Evolutionary conservation across 1,140 invertebrate genomes (phyloP), one percentile per base, ranked within the genome.

Genomic region (Caenorhabditis inopinata): DNA sequence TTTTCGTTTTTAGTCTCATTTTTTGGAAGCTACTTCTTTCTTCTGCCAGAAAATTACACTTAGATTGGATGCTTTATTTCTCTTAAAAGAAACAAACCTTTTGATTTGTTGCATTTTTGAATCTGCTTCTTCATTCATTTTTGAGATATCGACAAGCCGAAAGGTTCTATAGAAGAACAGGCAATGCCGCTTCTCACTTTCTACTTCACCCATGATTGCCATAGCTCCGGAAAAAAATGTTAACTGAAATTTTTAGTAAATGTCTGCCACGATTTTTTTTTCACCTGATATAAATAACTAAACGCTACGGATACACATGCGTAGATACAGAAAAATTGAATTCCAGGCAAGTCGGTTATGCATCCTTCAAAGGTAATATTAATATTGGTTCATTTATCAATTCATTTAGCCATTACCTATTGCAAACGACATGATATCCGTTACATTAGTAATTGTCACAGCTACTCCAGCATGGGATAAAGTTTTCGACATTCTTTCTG

Each of bases 371-470:
- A 2, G 5, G 16, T 68, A n/a, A n/a, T n/a, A n/a, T n/a, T n/a
- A n/a, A n/a, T n/a, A n/a, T n/a, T n/a, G n/a, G n/a, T n/a, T n/a
- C n/a, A n/a, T n/a, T n/a, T n/a, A n/a, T n/a, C n/a, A n/a, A n/a
- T n/a, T n/a, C n/a, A n/a, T n/a, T 16, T 35, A 68, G 27, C 12
- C 32, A 21, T 35, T 45, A 68, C 79, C 90, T 78, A 91, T 90
- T 23, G 88, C 86, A 84, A 91, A 91, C 7, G 90, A 89, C 11
- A 91, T 85, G 74, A 90, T 85, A 82, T 91, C 90, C 18, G 90
- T 91, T 4, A 91, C 68, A 42, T 90, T 90, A 4, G 90, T 91
- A 23, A 91, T 90, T 7, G 89, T 90, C 21, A 91, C 89, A 14
- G 90, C 90, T 7, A 91, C 90, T 29, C 89, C 83, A 4, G 89